A percentile compares a stretch with the other conserved stretches of the same genome.
phyloP scores from a whole-genome alignment of 2,888 invertebrate species.

The Platycnemis pennipes region DNA sequence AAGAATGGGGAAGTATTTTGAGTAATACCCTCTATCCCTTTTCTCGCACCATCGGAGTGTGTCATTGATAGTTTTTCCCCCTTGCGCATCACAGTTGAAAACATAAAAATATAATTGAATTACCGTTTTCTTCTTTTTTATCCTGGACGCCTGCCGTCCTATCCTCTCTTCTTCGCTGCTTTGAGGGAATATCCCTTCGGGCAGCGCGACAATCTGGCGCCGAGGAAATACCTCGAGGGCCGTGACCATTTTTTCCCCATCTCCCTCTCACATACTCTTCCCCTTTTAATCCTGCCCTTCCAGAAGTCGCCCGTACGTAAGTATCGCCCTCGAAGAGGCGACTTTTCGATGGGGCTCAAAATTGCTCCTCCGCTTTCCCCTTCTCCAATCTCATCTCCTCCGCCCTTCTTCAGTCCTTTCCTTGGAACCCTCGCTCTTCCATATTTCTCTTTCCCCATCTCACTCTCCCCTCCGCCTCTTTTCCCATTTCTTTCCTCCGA shows the following conservation, averaged over 20 bases:
- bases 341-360: not conserved
- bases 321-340: conserved; percentile 7
- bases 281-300: not conserved
- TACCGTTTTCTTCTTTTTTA: not conserved
- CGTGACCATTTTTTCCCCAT: not conserved
- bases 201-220: conserved; percentile 44
- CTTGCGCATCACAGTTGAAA: not conserved
- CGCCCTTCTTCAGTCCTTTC: not conserved
- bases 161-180: not conserved
- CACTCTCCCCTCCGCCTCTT: not conserved
- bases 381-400: not conserved
- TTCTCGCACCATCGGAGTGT: not conserved
- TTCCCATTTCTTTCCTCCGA: not conserved
- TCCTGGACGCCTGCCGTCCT: not conserved
- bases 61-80: not conserved
- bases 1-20: too few relatives aligned
- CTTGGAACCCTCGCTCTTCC: not conserved
- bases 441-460: not conserved
- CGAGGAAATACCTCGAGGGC: conserved; percentile 31
- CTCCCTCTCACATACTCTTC: not conserved
- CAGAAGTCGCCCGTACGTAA: not conserved
- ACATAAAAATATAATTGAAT: not conserved
- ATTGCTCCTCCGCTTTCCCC: not conserved
- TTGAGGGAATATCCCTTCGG: conserved; percentile 20
- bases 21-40: too few relatives aligned